Conservation (phyloP, 2,113 vertebrate species). For the Aythya baeri region DNA sequence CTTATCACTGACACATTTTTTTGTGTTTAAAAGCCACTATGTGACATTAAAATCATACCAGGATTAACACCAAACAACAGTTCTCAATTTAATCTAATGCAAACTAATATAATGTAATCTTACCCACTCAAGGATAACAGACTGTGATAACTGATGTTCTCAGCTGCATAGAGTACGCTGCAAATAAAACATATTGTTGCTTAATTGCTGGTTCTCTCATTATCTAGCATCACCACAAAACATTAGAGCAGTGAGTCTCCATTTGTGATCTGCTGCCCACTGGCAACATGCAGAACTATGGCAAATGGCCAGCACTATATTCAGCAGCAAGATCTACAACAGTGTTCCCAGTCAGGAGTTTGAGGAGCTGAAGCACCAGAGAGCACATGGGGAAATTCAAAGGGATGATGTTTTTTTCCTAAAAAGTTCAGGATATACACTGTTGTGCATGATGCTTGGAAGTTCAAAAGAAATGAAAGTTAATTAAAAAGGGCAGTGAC, state of each 20-base stretch:
- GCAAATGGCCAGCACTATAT: background rate
- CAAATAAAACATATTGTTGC: background rate
- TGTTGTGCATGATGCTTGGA: background rate
- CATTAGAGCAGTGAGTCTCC: background rate
- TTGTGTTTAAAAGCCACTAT: rapidly evolving
- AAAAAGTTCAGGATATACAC: background rate
- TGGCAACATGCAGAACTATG: background rate
- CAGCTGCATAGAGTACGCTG: background rate
- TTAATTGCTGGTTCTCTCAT: constrained; percentile 1
- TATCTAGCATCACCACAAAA: background rate
- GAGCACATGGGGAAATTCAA: rapidly evolving
- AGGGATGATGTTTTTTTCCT: background rate
- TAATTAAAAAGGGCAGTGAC: background rate
- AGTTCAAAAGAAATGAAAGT: background rate
- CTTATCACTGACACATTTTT: background rate
- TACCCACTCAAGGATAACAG: background rate
- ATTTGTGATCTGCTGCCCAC: background rate
- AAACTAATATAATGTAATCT: background rate
- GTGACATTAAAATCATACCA: background rate
- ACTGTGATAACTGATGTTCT: constrained; percentile 7
- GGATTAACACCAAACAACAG: background rate
- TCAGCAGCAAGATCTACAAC: background rate
- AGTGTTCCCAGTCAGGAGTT: background rate
- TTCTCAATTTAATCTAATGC: background rate
- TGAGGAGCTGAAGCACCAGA: background rate